These are phyloP conservation scores for Epistrophe grossulariae DNA, from an alignment of 2,888 invertebrate genomes.

Conservation along the genomic window DNA sequence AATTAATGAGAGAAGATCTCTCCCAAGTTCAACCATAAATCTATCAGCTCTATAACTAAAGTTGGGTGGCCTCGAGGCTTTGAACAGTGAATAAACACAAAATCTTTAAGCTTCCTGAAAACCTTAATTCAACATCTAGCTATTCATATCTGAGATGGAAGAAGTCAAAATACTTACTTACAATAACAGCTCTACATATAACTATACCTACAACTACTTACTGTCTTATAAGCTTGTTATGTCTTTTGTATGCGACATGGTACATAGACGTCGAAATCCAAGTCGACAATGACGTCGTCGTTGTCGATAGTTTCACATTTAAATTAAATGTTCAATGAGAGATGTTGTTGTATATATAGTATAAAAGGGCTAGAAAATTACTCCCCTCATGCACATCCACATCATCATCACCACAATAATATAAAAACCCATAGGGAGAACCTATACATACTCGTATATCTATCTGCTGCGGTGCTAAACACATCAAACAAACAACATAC, in stretches of 20 bases:
- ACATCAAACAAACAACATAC: conserved; percentile 72
- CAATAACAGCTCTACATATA: background rate
- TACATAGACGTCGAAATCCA: conserved; percentile 1
- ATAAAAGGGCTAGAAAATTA: conserved; percentile 22
- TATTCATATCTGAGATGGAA: conserved; percentile 62
- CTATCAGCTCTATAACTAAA: conserved; percentile 37
- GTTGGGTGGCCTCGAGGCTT: conserved; percentile 55
- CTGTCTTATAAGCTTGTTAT: conserved; percentile 26
- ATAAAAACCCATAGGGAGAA: conserved; percentile 5
- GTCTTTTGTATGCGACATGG: conserved; percentile 24
- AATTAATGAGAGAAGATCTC: conserved; percentile 55
- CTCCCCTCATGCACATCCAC: too few species aligned
- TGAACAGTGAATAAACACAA: background rate
- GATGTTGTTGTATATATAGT: background rate
- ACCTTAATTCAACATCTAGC: conserved; percentile 36
- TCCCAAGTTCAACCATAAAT: conserved; percentile 53
- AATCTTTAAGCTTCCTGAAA: conserved; percentile 36
- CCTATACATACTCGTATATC: too few species aligned
- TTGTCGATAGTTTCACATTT: conserved; percentile 60
- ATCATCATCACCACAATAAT: background rate
- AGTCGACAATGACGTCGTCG: conserved; percentile 5
- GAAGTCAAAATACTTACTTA: conserved; percentile 39
- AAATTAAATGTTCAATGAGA: conserved; percentile 63
- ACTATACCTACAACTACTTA: background rate
- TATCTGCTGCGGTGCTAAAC: conserved; percentile 64